A percentile compares a stretch with the other conserved stretches of the same genome.
Evolutionary conservation across 1,140 invertebrate species (phyloP).

Genomic region (Drosophila sproati): DNA sequence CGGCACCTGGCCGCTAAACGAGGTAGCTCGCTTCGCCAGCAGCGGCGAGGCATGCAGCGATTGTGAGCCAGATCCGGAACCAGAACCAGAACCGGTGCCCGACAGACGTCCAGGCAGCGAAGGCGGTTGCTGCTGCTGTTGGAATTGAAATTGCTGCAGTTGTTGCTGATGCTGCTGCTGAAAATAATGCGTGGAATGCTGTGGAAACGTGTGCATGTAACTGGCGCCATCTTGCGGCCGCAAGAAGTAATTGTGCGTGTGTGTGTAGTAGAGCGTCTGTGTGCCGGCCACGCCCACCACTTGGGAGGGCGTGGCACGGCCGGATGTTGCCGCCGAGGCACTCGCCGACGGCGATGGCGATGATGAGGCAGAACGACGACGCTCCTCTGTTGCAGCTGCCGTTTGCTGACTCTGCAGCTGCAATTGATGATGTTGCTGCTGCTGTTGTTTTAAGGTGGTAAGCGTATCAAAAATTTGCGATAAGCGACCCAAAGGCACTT

Average conservation of each 20-base stretch:
- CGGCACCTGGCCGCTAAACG: conserved; percentile 78
- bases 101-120: conserved; percentile 60
- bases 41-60: conserved; percentile 75
- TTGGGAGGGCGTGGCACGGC: conserved; percentile 62
- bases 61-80: conserved; percentile 55
- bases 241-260: conserved; percentile 70
- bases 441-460: conserved; percentile 88
- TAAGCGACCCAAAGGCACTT: conserved; percentile 87
- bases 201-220: conserved; percentile 77
- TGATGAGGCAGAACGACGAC: conserved; percentile 70
- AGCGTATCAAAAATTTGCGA: conserved; percentile 93
- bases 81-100: conserved; percentile 28
- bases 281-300: conserved; percentile 62
- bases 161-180: conserved; percentile 56
- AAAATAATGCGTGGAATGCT: conserved; percentile 49
- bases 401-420: conserved; percentile 66
- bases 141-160: conserved; percentile 1
- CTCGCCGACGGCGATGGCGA: conserved; percentile 75
- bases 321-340: conserved; percentile 68
- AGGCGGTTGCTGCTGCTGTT: conserved; percentile 63
- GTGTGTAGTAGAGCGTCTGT: conserved; percentile 57
- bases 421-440: conserved; percentile 70
- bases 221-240: conserved; percentile 63
- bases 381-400: conserved; percentile 29
- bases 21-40: conserved; percentile 78